These are phyloP conservation scores for Rhodophaea formosa DNA, from an alignment of 2,888 invertebrate species.

Conservation along the genomic window DNA sequence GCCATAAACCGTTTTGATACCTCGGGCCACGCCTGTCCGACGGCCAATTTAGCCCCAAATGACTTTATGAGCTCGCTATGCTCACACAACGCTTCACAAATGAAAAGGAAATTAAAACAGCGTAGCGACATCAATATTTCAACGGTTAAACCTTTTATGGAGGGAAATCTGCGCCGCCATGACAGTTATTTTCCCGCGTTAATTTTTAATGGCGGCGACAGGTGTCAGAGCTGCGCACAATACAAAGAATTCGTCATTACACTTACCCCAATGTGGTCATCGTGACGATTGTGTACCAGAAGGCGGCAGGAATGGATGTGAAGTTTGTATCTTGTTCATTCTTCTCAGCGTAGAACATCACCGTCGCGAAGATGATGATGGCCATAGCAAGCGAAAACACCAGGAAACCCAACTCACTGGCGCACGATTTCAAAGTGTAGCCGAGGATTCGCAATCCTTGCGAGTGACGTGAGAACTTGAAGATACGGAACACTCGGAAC, in stretches of 20 bases:
- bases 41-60: conserved; percentile 23
- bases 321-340: conserved; percentile 98
- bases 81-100: conserved; percentile 29
- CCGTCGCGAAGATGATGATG: conserved; percentile 99
- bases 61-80: conserved; percentile 20
- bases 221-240: conserved; percentile 54
- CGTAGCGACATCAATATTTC: conserved; percentile 50
- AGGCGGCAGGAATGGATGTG: conserved; percentile 99
- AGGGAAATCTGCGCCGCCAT: conserved; percentile 59
- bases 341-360: conserved; percentile 99
- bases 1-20: conserved; percentile 12
- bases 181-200: conserved; percentile 66
- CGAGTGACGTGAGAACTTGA: conserved; percentile 99
- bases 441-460: conserved; percentile 99
- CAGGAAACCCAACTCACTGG: conserved; percentile 99
- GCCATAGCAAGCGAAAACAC: conserved; percentile 99
- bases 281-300: conserved; percentile 99
- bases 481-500: conserved; percentile 99
- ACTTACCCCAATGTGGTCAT: conserved; percentile 99
- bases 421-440: conserved; percentile 99
- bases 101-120: conserved; percentile 40
- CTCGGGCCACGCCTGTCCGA: conserved; percentile 8
- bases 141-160: conserved; percentile 55
- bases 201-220: conserved; percentile 70
- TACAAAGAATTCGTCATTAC: neutral